A percentile compares a stretch with the other conserved stretches of the same genome.
phyloP scores from a whole-genome alignment of 2,797 vertebrate genomes.

The Tympanoctomys barrerae region DNA sequence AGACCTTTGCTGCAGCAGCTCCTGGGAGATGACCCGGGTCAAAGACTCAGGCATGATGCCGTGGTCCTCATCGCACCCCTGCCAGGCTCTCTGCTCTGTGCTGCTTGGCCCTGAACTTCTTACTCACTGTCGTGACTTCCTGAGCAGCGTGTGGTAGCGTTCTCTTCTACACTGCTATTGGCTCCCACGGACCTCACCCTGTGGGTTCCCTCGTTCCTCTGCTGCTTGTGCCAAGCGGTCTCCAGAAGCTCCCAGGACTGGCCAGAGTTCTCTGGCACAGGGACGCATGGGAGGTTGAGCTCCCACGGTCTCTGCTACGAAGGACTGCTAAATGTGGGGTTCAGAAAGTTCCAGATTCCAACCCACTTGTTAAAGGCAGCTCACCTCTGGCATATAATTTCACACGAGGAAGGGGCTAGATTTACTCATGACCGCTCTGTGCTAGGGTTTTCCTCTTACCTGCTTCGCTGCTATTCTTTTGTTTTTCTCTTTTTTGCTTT shows the following conservation, averaged over 20 bases:
- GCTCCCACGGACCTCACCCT: neutral
- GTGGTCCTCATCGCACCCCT: neutral
- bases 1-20: neutral
- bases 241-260: neutral
- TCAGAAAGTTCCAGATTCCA: neutral
- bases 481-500: too few species aligned
- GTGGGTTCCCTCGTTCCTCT: neutral
- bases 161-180: neutral
- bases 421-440: neutral
- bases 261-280: neutral
- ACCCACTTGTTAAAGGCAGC: neutral
- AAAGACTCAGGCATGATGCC: neutral
- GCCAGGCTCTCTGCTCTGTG: neutral
- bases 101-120: neutral
- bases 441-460: neutral
- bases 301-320: neutral
- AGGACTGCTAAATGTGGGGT: rapidly evolving
- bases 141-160: neutral
- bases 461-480: neutral
- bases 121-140: neutral
- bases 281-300: neutral
- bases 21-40: neutral
- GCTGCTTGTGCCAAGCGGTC: too few species aligned
- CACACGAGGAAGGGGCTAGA: neutral
- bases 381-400: neutral